Base-by-base conservation (phyloP, 2,888 invertebrate species). In the Invenusta paracnida region DNA sequence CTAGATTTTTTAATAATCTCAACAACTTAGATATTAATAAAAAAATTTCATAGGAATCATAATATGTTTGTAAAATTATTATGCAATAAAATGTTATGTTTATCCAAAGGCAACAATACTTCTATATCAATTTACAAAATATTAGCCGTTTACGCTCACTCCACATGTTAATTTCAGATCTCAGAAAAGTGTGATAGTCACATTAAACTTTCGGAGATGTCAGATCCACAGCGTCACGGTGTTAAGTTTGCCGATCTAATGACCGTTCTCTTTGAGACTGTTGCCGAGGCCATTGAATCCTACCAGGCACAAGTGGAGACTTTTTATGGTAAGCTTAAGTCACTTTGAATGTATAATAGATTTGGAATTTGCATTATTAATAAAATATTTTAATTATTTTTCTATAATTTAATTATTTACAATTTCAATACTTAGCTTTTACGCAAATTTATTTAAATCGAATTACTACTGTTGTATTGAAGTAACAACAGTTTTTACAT, bases 231-330 rank as follows among this genome's bases (percentile, higher is more conserved):
- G 85, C 23, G 84, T 67, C 29, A 67, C 23, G 28, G 23, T 88
- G 94, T 96, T 27, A 93, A 95, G 79, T 96, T 94, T 92, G 95
- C 96, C 0, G 96, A 97, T 89, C 94, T 95, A 0, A 91, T 96
- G 87, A 96, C 95, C 0, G 92, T 95, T 82, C 92, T 97, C 86
- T 95, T 96, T 91, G 96, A 97, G 91, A 94, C 94, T 30, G 94
- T 96, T 86, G 96, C 96, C 0, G 92, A 95, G 86, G 94, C 95
- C 2, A 93, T 96, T 30, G 96, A 96, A 91, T 94, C 95, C 1
- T 95, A 96, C 91, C 95, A 96, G 89, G 96, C 96, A 0, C 93
- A 96, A 30, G 94, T 97, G 30, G 96, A 96, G 90, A 95, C 95
- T 0, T 96, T 95, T 90, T 97, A 96, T 91, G 96, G 95, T 89